A percentile compares a stretch with the other conserved stretches of the same genome.
These are phyloP conservation scores for Drosophila tristis DNA, from an alignment of 1,140 invertebrate species.

Conservation along the genomic window DNA sequence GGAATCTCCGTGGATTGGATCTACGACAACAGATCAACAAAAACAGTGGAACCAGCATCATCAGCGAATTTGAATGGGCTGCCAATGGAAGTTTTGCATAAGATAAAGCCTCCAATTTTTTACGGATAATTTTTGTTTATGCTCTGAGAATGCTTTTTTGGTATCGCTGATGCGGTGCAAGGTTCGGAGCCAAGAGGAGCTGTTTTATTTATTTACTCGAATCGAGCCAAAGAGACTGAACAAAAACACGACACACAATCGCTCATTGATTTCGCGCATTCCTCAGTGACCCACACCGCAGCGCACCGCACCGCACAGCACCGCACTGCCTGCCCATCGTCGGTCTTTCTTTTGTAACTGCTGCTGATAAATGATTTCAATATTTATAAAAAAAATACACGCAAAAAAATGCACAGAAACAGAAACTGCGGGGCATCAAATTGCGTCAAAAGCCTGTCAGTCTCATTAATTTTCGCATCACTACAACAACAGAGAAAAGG, in stretches of 20 bases:
- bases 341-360: constrained; percentile 51
- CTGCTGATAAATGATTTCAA: constrained; percentile 75
- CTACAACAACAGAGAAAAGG: constrained; percentile 14
- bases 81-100: no score
- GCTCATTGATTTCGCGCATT: constrained; percentile 64
- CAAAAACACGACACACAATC: constrained; percentile 37
- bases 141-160: constrained; percentile 36
- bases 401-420: constrained; percentile 7
- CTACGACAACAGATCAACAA: no score
- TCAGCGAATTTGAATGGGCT: no score
- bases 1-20: no score
- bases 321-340: constrained; percentile 1
- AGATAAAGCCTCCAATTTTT: no score
- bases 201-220: no score
- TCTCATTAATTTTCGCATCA: constrained; percentile 70
- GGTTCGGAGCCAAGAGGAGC: not conserved
- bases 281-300: constrained; percentile 26
- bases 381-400: constrained; percentile 44
- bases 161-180: constrained; percentile 12
- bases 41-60: no score
- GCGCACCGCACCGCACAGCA: not conserved
- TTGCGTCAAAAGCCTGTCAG: constrained; percentile 75
- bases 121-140: constrained; percentile 29
- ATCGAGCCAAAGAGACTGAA: not conserved
- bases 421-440: constrained; percentile 71